Conservation (phyloP, 1,140 invertebrate species). For the Chrysopa pallens region DNA sequence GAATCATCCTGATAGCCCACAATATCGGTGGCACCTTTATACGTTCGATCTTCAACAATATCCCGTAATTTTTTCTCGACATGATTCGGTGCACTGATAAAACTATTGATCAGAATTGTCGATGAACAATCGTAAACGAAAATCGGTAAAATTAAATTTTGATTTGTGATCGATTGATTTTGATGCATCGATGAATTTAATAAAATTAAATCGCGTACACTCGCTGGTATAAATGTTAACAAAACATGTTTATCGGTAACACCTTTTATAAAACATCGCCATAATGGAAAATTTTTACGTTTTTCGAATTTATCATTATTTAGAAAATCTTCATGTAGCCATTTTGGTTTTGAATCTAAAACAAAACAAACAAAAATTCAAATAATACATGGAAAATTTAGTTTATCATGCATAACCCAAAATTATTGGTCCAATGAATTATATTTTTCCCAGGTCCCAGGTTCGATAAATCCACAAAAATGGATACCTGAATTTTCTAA, state of each 20-base stretch:
- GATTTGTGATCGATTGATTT: slow-evolving; percentile 11
- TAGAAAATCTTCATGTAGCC: too few species aligned
- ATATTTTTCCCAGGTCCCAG: too few species aligned
- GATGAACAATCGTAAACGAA: slow-evolving; percentile 53
- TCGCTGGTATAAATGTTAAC: slow-evolving; percentile 48
- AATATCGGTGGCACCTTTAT: slow-evolving; percentile 20
- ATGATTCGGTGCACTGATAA: slow-evolving; percentile 25
- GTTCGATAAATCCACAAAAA: too few species aligned
- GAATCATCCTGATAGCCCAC: too few species aligned
- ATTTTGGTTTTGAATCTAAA: too few species aligned
- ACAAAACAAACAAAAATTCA: too few species aligned
- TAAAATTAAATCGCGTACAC: slow-evolving; percentile 27
- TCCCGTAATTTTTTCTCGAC: slow-evolving; percentile 15
- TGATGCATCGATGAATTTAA: background rate
- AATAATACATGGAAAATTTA: too few species aligned
- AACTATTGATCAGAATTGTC: slow-evolving; percentile 32
- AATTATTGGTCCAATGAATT: too few species aligned
- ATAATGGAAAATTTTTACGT: slow-evolving; percentile 20
- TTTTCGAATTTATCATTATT: too few species aligned
- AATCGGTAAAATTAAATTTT: slow-evolving; percentile 33
- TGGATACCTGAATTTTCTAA: too few species aligned
- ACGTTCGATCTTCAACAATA: slow-evolving; percentile 31
- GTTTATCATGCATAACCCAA: too few species aligned
- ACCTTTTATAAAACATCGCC: slow-evolving; percentile 54
- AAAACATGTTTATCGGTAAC: slow-evolving; percentile 40